Percentiles rank a stretch among this genome's conserved stretches.
Evolutionary conservation across 2,888 invertebrate genomes (phyloP).

Genomic region (Escarpia spicata): DNA sequence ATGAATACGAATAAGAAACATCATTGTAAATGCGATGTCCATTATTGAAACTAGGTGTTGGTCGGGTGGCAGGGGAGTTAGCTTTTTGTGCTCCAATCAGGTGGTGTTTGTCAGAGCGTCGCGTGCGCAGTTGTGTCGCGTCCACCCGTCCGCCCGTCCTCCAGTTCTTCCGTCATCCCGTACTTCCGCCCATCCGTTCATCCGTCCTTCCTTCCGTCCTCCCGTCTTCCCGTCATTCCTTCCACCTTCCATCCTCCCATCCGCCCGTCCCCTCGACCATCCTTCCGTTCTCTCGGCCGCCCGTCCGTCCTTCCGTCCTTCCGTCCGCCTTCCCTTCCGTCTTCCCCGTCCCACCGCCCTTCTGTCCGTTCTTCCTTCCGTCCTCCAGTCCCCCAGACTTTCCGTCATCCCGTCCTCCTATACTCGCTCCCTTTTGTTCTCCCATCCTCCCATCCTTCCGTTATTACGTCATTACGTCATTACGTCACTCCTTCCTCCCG

Average conservation of each 20-base stretch:
- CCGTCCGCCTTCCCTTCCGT: neutral
- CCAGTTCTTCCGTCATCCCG: no score
- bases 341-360: neutral
- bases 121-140: no score
- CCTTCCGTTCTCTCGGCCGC: no score
- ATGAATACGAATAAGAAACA: neutral
- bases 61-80: no score
- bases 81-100: no score
- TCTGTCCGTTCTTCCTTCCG: neutral
- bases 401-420: neutral
- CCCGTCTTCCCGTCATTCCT: slow-evolving; percentile 7
- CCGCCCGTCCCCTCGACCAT: neutral
- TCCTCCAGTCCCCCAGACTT: neutral
- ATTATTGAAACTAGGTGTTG: neutral
- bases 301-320: no score
- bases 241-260: neutral
- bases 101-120: no score
- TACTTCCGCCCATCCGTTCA: neutral
- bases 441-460: slow-evolving; percentile 22
- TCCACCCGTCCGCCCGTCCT: no score
- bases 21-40: neutral
- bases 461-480: neutral
- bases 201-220: neutral
- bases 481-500: neutral
- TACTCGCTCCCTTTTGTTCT: slow-evolving; percentile 9